Evolutionary conservation across 1,140 invertebrate genomes (phyloP).

Genomic region (Brachionus koreanus): DNA sequence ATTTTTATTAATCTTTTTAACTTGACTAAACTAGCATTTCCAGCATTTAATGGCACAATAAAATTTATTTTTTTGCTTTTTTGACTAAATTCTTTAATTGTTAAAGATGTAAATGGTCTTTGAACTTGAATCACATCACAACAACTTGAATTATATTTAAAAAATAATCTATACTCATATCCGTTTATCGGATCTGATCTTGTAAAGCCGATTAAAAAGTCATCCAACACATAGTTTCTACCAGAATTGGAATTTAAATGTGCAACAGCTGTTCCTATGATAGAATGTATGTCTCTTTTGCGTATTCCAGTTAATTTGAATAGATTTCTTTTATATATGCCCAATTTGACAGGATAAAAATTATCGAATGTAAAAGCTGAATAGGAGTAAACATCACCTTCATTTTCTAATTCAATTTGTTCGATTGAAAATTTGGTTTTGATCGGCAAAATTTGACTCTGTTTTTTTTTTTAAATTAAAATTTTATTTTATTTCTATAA

Average conservation of each 20-base stretch:
- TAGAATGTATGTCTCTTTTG: not conserved
- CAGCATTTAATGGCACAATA: not conserved
- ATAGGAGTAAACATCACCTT: conserved; percentile 28
- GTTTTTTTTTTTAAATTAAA: not conserved
- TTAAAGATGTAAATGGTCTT: not conserved
- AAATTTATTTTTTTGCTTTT: not conserved
- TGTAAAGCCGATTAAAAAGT: conserved; percentile 19
- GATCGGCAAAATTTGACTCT: not conserved
- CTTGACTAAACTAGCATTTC: not conserved
- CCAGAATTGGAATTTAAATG: not conserved
- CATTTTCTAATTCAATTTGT: not conserved
- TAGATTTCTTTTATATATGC: conserved; percentile 19
- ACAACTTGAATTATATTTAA: not conserved
- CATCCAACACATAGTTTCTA: not conserved
- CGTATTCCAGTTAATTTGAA: not conserved
- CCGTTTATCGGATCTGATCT: not conserved
- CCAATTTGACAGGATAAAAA: not conserved
- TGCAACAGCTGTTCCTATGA: not conserved
- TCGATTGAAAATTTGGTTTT: not conserved
- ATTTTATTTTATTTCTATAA: not conserved
- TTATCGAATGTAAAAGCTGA: conserved; percentile 22
- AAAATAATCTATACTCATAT: conserved; percentile 1
- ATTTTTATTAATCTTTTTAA: not conserved
- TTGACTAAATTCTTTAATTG: not conserved
- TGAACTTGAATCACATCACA: not conserved